A percentile compares a stretch with the other conserved stretches of the same genome.
These are phyloP conservation scores for Drosophila histrio DNA, from an alignment of 2,888 invertebrate genomes.

Conservation along the genomic window DNA sequence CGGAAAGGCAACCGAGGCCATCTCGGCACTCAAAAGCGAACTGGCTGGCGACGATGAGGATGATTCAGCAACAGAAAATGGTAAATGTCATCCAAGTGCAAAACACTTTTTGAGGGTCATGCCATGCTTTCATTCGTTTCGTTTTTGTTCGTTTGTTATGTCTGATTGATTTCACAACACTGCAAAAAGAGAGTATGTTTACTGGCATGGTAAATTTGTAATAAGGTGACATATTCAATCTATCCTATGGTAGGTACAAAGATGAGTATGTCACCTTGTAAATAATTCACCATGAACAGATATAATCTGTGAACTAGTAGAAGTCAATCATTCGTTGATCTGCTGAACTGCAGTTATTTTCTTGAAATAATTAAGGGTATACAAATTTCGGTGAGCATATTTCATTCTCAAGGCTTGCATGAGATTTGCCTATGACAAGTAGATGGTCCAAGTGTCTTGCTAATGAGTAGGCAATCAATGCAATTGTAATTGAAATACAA, in stretches of 20 bases:
- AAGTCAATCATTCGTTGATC: too few species aligned
- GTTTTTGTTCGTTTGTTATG: neutral
- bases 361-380: constrained; percentile 29
- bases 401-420: neutral
- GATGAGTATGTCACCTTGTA: too few species aligned
- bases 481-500: constrained; percentile 7
- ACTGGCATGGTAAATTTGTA: too few species aligned
- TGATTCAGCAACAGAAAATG: constrained; percentile 80
- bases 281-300: too few species aligned
- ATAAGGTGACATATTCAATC: too few species aligned
- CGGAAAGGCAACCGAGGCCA: constrained; percentile 38
- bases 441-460: constrained; percentile 1
- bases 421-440: constrained; percentile 5
- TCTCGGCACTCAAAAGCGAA: constrained; percentile 49
- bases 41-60: constrained; percentile 75
- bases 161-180: neutral
- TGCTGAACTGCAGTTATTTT: too few species aligned
- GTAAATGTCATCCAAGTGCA: constrained; percentile 63
- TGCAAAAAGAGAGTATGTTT: neutral
- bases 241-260: too few species aligned
- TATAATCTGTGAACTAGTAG: neutral
- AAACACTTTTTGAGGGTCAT: constrained; percentile 22
- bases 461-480: constrained; percentile 36
- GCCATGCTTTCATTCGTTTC: constrained; percentile 8
- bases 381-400: neutral